Evolutionary conservation across 2,888 invertebrate species (phyloP).

Genomic region (Ectropis crepuscularia): DNA sequence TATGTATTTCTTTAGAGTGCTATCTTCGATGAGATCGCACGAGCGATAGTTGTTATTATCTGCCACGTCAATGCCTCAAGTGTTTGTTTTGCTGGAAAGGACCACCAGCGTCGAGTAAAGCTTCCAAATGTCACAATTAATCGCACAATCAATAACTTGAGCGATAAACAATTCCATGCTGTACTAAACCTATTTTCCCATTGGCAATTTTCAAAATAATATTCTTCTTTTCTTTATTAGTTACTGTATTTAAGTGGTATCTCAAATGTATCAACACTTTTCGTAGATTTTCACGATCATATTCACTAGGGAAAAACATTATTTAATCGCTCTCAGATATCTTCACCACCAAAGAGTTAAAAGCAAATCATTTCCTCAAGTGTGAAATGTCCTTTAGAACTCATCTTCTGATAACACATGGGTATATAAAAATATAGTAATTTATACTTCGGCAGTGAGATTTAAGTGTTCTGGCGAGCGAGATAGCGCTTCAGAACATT

Average conservation of each 20-base stretch:
- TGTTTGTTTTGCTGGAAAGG: conserved; percentile 6
- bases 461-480: background rate
- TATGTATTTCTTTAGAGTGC: too few species aligned
- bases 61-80: conserved; percentile 5
- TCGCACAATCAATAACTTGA: conserved; percentile 2
- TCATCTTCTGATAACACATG: conserved; percentile 4
- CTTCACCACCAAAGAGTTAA: too few species aligned
- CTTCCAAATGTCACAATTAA: background rate
- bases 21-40: background rate
- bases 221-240: too few species aligned
- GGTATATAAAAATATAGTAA: background rate
- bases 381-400: conserved; percentile 4
- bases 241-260: background rate
- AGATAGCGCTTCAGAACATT: conserved; percentile 1
- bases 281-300: too few species aligned
- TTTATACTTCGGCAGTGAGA: background rate
- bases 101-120: background rate
- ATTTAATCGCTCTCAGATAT: too few species aligned
- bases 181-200: background rate
- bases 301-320: too few species aligned
- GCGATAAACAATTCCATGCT: background rate
- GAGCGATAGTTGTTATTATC: background rate
- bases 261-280: too few species aligned
- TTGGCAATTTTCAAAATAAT: too few species aligned
- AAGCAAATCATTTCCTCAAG: background rate